Conservation (phyloP, 64 coral and sea anemone genomes). For the Actinia tenebrosa region DNA sequence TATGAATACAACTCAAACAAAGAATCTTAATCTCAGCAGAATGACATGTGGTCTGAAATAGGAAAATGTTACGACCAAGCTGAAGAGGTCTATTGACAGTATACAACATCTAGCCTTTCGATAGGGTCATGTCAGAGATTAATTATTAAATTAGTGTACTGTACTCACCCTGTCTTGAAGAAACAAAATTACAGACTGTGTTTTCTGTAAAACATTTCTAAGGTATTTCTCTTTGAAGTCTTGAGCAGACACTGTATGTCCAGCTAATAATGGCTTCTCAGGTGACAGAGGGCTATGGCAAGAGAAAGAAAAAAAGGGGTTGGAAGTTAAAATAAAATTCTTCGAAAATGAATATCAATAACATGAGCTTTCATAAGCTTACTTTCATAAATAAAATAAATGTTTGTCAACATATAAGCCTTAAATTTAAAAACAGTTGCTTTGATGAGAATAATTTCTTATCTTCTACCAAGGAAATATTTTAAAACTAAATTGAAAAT, state of each 20-base stretch:
- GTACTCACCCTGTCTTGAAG: constrained; percentile 57
- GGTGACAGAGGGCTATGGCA: not conserved
- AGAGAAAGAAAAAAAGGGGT: not conserved
- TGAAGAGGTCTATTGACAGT: no score
- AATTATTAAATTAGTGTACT: not conserved
- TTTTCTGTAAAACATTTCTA: constrained; percentile 19
- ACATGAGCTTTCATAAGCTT: no score
- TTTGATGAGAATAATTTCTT: no score
- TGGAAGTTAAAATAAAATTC: not conserved
- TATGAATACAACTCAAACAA: no score
- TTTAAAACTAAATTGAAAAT: not conserved
- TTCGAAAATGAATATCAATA: not conserved
- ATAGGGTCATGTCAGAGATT: no score
- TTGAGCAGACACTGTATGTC: constrained; percentile 34
- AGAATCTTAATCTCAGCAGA: no score
- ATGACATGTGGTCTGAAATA: no score
- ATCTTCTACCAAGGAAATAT: not conserved
- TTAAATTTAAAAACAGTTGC: no score
- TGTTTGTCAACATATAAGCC: not conserved
- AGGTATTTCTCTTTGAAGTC: constrained; percentile 59
- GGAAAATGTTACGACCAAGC: no score
- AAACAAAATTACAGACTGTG: constrained; percentile 35
- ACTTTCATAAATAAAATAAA: no score
- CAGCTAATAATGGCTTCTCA: constrained; percentile 30
- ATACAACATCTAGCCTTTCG: not conserved